Evolutionary conservation across 2,888 invertebrate species (phyloP), one percentile per base, ranked within the genome.

Genomic region (Metellina segmentata): DNA sequence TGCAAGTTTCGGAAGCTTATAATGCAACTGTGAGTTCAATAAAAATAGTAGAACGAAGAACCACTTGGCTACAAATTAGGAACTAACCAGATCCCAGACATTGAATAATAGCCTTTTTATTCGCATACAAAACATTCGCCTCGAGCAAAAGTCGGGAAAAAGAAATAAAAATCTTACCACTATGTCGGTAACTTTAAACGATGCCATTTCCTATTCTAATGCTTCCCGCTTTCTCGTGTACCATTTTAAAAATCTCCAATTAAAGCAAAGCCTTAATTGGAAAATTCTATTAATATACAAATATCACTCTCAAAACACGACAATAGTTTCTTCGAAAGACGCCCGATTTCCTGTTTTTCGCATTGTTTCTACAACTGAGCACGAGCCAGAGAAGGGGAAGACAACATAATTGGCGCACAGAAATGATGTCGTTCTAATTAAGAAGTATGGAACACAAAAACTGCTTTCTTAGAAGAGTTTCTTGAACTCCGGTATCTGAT

Each of bases 341-440:
- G 61, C 75, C 61, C 48, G 20, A 53, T 75, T 61, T 75, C 75
- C 61, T 78, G 78, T 52, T 48, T 78, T 78, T 16, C 52, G 85
- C 53, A 85, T 85, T 85, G 85, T 85, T 85, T 85, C 61, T 19
- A 53, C 61, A 75, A 75, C 61, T 34, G 53, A 61, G 13, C 74
- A 75, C 61, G 48, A 61, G 61, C 16, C 61, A 11, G 61, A 8
- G 61, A 9, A 34, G 49, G 20, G 20, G 51, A 82, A 51, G 19
- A 9, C 49, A 51, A 16, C 51, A 52, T 85, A 85, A 85, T 85
- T 85, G 85, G 85, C 48, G 53, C 52, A 51, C 51, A 53, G 61
- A 53, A 83, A 81, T 74, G 81, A 85, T 85, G 74, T 53, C 90
- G 74, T 74, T 85, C 90, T 81, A 79, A 90, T 90, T 90, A 90